Percentiles rank a stretch among this genome's conserved stretches.
phyloP scores from a whole-genome alignment of 37 sponge, comb jelly and placozoan species.

The Tethya wilhelma region DNA sequence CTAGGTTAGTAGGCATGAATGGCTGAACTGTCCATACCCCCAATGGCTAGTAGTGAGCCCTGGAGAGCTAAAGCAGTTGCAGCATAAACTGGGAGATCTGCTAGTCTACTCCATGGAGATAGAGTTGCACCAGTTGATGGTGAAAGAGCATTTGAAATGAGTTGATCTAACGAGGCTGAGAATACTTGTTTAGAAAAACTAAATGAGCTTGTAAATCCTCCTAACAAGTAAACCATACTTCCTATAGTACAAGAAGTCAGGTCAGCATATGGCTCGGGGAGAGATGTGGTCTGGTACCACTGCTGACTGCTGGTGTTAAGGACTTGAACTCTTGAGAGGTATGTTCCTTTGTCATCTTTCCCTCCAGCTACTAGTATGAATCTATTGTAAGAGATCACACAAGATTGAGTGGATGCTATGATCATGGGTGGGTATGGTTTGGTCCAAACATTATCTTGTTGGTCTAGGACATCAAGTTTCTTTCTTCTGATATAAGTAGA shows the following conservation, averaged over 20 bases:
- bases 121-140: not conserved
- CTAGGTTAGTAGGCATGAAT: constrained; percentile 20
- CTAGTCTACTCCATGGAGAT: not conserved
- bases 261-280: not conserved
- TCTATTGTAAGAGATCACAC: constrained; percentile 5
- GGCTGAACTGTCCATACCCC: not conserved
- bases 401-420: not conserved
- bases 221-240: not conserved
- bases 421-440: constrained; percentile 31
- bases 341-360: not conserved
- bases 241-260: not conserved
- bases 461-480: too few relatives aligned
- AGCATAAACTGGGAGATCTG: not conserved
- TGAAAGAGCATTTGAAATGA: not conserved
- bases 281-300: not conserved
- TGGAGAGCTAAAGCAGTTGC: constrained; percentile 8
- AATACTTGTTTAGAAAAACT: not conserved
- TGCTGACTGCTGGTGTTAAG: not conserved
- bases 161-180: not conserved
- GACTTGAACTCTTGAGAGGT: not conserved
- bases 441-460: too few relatives aligned
- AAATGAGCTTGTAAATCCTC: not conserved
- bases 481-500: too few relatives aligned
- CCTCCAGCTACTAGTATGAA: constrained; percentile 16
- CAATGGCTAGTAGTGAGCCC: constrained; percentile 16